Evolutionary conservation across 2,113 vertebrate genomes (phyloP), one percentile per base, ranked within the genome.

Genomic region (Platichthys flesus): DNA sequence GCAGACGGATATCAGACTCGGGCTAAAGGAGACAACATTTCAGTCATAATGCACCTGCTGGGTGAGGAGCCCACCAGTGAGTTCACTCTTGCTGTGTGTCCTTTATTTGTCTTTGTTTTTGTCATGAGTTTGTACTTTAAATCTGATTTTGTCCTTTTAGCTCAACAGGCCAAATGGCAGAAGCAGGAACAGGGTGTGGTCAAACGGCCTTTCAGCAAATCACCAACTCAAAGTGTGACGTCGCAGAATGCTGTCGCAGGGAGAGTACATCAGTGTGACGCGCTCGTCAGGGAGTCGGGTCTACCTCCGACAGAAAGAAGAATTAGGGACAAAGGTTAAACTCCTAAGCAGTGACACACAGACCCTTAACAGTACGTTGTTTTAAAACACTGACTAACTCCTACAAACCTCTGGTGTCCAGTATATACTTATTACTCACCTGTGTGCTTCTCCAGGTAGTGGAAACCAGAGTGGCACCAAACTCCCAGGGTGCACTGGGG

Each of bases 181-280:
- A 94, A 93, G 69, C 85, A 96, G 40, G 96, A 97, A 2, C 89
- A 89, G 0, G 91, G 92, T 0, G 96, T 94, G 0, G 93, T 84
- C 0, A 98, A 98, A 91, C 95, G 92, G 60, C 92, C 98, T 61
- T 98, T 98, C 9, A 87, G 71, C 0, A 1, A 20, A 0, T n/a
- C 15, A 3, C 69, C 72, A 24, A 61, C 67, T 2, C 91, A 64
- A 51, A 2, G 24, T 24, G 24, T 24, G 85, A 82, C 92, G 0
- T 76, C 16, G 0, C 26, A 23, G 35, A 40, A 61, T 0, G 92
- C 78, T 65, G 91, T 86, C 51, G 93, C 95, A 96, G 63, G 97
- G 97, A 57, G 97, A 97, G 49, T 99, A 95, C n/a, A 9, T 99
- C 93, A 96, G 93, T 0, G 97, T 99, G 83, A 99, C 98, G 0